These are phyloP conservation scores for Scalopus aquaticus DNA, from an alignment of 2,113 vertebrate genomes.

Conservation along the genomic window DNA sequence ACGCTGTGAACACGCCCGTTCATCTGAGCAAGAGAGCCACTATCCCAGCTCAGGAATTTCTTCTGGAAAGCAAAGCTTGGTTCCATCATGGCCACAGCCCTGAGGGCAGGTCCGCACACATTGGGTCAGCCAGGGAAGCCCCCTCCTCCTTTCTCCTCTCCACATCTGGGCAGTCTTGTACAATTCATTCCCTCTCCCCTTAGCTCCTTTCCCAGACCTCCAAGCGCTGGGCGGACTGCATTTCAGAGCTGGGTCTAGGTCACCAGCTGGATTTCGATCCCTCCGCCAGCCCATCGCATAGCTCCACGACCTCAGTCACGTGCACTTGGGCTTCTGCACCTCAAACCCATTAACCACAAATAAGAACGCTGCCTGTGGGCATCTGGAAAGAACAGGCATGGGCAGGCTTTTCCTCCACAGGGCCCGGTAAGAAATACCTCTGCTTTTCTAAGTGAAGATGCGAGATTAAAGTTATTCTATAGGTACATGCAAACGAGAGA, in stretches of 20 bases:
- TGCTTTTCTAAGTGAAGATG: background rate
- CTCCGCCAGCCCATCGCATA: accelerated
- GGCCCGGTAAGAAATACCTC: background rate
- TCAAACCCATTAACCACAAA: background rate
- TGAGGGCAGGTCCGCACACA: accelerated
- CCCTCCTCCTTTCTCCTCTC: background rate
- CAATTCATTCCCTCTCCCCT: background rate
- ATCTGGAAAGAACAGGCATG: background rate
- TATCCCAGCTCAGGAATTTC: background rate
- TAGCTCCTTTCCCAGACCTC: background rate
- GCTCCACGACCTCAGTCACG: background rate
- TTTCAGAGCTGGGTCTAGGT: background rate
- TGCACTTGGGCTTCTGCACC: too few species aligned
- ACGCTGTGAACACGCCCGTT: too few species aligned
- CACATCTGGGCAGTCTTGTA: accelerated
- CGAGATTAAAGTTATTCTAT: background rate
- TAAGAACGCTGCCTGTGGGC: background rate
- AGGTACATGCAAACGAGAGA: background rate
- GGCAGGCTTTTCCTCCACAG: background rate
- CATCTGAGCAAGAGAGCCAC: background rate
- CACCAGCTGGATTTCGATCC: background rate
- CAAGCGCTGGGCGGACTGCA: background rate
- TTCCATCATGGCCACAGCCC: background rate
- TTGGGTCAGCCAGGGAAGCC: background rate
- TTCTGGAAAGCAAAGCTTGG: background rate